These are phyloP conservation scores for Thunnus albacares DNA, from an alignment of 2,797 vertebrate genomes.

Conservation along the genomic window DNA sequence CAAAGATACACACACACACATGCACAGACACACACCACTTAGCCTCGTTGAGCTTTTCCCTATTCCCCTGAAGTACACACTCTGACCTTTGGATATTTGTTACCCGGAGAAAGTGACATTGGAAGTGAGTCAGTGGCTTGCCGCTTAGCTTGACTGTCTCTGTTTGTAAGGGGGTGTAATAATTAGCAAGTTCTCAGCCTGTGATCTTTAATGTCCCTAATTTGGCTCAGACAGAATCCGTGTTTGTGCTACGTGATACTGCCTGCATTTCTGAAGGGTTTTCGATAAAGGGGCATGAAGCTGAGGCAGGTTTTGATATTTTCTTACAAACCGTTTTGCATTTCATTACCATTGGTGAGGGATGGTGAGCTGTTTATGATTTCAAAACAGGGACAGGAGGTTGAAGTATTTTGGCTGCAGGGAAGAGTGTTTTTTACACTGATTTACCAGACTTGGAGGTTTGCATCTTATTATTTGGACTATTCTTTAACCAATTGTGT, in stretches of 20 bases:
- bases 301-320: constrained; percentile 63
- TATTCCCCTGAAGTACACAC: constrained; percentile 81
- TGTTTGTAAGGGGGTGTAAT: constrained; percentile 84
- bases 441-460: constrained; percentile 84
- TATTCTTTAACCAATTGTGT: constrained; percentile 89
- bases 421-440: constrained; percentile 84
- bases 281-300: constrained; percentile 57
- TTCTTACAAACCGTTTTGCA: constrained; percentile 80
- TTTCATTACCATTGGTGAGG: constrained; percentile 81
- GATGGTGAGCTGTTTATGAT: constrained; percentile 79
- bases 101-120: constrained; percentile 87
- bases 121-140: constrained; percentile 78
- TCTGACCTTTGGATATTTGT: constrained; percentile 91
- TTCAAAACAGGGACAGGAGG: constrained; percentile 82
- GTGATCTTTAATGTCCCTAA: constrained; percentile 81
- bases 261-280: constrained; percentile 75
- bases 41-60: constrained; percentile 74
- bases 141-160: constrained; percentile 71
- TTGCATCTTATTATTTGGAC: constrained; percentile 87
- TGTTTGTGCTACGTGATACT: constrained; percentile 82
- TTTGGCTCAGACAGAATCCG: constrained; percentile 81
- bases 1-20: constrained; percentile 64
- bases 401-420: constrained; percentile 85
- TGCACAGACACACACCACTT: constrained; percentile 55
- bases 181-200: constrained; percentile 87